Evolutionary conservation across 1,140 invertebrate species (phyloP).

Genomic region (Laupala kohalensis): DNA sequence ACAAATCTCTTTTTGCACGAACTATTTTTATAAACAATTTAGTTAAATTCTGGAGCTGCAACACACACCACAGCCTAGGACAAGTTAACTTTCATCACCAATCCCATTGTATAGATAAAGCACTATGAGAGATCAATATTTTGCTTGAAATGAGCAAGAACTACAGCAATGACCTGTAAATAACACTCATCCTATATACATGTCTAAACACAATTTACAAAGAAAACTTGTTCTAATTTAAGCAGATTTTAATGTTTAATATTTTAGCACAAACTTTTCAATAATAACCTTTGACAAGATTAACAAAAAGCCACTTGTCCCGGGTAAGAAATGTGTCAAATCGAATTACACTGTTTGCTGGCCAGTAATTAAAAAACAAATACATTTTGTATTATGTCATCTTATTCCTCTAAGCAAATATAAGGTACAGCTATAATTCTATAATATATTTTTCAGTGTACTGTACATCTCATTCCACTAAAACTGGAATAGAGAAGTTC

Average conservation of each 20-base stretch:
- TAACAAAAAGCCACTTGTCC: background rate
- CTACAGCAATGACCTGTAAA: background rate
- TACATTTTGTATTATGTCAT: background rate
- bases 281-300: background rate
- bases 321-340: no score
- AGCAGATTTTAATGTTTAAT: background rate
- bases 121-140: no score
- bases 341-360: background rate
- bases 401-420: slow-evolving; percentile 12
- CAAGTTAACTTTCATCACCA: background rate
- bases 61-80: background rate
- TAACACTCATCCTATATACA: background rate
- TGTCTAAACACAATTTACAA: background rate
- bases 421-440: slow-evolving; percentile 12
- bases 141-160: background rate
- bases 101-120: background rate
- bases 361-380: background rate
- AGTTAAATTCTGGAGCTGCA: background rate
- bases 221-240: background rate
- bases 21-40: no score
- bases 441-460: slow-evolving; percentile 7
- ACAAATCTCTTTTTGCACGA: no score
- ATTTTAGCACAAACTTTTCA: background rate
- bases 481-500: slow-evolving; percentile 27
- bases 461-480: slow-evolving; percentile 25